phyloP scores from a whole-genome alignment of 2,113 vertebrate species.

The Callipepla squamata region DNA sequence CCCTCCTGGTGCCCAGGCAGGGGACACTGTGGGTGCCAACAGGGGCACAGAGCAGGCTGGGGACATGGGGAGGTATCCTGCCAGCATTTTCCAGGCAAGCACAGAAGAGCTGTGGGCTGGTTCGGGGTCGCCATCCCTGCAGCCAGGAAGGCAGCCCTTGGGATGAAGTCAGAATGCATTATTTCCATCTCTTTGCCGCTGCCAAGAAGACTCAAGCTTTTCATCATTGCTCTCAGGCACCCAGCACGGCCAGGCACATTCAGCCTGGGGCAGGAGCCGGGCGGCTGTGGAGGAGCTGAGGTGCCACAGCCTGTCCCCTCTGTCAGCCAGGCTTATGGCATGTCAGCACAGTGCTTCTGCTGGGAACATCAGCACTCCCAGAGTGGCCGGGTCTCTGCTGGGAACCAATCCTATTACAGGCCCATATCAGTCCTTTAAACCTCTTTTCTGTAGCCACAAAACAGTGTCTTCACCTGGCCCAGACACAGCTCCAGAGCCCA shows the following conservation, averaged over 20 bases:
- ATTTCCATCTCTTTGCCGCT: neutral
- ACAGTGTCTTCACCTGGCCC: neutral
- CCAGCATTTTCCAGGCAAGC: neutral
- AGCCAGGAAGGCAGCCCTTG: neutral
- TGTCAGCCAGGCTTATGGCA: neutral
- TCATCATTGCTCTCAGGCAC: neutral
- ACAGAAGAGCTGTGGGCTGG: accelerated
- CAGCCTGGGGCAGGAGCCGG: neutral
- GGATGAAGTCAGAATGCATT: conserved; percentile 4
- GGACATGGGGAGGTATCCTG: accelerated
- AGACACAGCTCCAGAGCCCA: neutral
- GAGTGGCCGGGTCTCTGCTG: neutral
- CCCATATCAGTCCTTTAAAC: neutral
- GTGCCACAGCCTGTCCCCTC: neutral
- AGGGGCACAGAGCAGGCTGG: neutral
- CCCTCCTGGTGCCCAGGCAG: neutral
- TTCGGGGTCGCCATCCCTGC: neutral
- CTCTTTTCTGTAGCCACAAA: neutral
- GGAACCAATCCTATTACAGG: neutral
- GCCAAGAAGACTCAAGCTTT: neutral
- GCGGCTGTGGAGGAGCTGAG: neutral
- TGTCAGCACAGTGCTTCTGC: accelerated
- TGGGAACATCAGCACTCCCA: neutral
- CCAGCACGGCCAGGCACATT: accelerated
- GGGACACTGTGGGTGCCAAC: neutral